Evolutionary conservation across 2,888 invertebrate genomes (phyloP).

Genomic region (Dynastes maya): DNA sequence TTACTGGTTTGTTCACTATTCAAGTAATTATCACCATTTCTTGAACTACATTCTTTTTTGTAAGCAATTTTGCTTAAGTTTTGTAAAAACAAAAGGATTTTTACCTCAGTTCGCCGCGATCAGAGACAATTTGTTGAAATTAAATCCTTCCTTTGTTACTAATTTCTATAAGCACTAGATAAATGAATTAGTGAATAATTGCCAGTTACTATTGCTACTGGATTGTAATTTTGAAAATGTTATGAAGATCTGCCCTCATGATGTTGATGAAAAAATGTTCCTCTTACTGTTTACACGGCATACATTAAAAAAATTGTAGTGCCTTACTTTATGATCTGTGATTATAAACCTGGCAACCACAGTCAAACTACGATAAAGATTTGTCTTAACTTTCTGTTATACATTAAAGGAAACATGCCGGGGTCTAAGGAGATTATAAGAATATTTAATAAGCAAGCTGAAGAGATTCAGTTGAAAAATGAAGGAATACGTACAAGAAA

Average conservation of each 20-base stretch:
- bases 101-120: background rate
- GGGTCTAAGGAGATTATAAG: background rate
- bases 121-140: conserved; percentile 8
- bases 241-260: background rate
- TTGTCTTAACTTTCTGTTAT: conserved; percentile 24
- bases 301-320: conserved; percentile 22
- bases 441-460: conserved; percentile 7
- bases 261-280: background rate
- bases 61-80: too few species aligned
- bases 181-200: background rate
- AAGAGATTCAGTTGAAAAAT: background rate
- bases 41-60: too few species aligned
- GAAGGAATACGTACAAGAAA: conserved; percentile 13
- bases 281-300: background rate
- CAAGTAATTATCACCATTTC: too few species aligned
- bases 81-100: background rate
- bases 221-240: conserved; percentile 4
- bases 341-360: conserved; percentile 16
- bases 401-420: conserved; percentile 13
- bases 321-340: conserved; percentile 5
- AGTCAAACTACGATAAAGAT: conserved; percentile 21
- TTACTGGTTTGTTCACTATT: too few species aligned
- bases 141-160: background rate
- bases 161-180: background rate
- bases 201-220: background rate